Base-by-base conservation (phyloP, 2,113 vertebrate species). In the Xiphophorus maculatus region DNA sequence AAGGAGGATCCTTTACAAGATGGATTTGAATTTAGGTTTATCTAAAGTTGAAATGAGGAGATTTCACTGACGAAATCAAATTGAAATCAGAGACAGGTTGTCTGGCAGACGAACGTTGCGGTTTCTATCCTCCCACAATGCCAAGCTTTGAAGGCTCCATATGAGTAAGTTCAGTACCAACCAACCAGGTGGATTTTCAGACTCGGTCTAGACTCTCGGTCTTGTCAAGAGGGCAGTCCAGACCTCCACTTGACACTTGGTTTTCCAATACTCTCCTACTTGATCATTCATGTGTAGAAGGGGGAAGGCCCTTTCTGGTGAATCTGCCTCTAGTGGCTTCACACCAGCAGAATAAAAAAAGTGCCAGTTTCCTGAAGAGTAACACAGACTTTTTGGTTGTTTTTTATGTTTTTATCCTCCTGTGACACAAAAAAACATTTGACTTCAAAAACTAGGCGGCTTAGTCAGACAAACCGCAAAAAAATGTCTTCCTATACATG, bases 131-230 rank as follows among this genome's bases (percentile, higher is more conserved):
- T 73, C 82, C 42, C 62, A 61, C 64, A 30, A 27, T 67, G 65
- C 54, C 30, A 64, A 35, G 61, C 82, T 90, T 91, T 88, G 86
- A 88, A 81, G 75, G 69, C 51, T 63, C 79, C 74, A 22, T 7
- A 42, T 80, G 89, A 90, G 72, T 83, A 74, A 93, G 82, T 71
- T 91, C 87, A 73, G 83, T 87, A 91, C 71, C 76, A 88, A 88
- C 76, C 54, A 1, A 58, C 37, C 35, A 74, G 86, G 91, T 94
- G 80, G 91, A 91, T 80, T 84, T 17, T 72, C 75, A 63, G 90
- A 88, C 90, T 78, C 17, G 13, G 27, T 69, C 64, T 74, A 87
- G 83, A 89, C 74, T 87, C 73, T 87, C 67, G 74, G 60, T 91
- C 90, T 84, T 87, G 87, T 70, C 11, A 30, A 74, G 48, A 82